Evolutionary conservation across 2,113 vertebrate species (phyloP).

Genomic region (Coptodon bakossiorum): DNA sequence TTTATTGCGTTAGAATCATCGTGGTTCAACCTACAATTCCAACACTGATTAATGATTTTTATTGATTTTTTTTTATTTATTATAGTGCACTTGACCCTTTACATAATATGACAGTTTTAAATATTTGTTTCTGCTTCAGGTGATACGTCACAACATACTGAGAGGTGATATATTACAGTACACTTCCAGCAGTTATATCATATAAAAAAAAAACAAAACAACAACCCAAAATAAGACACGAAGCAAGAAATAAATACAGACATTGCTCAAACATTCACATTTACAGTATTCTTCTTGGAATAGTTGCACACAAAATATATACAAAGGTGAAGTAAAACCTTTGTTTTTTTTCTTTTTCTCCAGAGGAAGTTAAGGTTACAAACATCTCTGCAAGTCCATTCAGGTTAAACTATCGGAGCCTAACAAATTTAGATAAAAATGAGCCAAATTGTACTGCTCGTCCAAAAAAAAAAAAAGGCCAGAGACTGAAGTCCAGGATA

Average conservation of each 20-base stretch:
- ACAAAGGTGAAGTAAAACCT: not conserved
- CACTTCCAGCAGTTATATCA: not conserved
- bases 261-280: constrained; percentile 50
- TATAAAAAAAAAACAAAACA: not conserved
- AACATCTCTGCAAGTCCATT: not conserved
- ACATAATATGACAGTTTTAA: constrained; percentile 5
- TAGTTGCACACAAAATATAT: constrained; percentile 18
- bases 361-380: not conserved
- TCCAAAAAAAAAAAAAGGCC: not conserved
- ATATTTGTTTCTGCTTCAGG: constrained; percentile 15
- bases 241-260: constrained; percentile 60
- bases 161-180: constrained; percentile 3
- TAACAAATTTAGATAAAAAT: not conserved
- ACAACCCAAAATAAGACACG: not conserved
- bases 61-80: not conserved
- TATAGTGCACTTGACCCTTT: constrained; percentile 15
- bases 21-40: not conserved
- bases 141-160: constrained; percentile 10
- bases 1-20: constrained; percentile 60
- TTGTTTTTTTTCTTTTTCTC: not conserved
- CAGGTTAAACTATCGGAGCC: not conserved
- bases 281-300: constrained; percentile 37
- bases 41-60: constrained; percentile 21
- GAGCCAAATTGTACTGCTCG: not conserved
- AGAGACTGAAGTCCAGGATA: not conserved